Conservation (phyloP, 2,113 vertebrate species). For the Platysteira castanea region DNA sequence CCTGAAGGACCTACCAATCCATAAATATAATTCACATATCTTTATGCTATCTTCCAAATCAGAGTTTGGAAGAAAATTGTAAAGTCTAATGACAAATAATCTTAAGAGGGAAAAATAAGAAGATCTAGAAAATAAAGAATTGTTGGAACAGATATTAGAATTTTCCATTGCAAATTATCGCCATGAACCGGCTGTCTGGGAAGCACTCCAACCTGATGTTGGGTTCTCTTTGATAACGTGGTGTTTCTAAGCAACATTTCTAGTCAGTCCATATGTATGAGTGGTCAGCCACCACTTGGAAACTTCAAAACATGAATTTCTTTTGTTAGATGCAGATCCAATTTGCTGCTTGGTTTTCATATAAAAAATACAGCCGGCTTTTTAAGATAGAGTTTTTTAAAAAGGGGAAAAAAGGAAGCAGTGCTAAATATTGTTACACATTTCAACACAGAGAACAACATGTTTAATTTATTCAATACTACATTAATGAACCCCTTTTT, state of each 20-base stretch:
- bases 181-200: slow-evolving; percentile 65
- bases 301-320: slow-evolving; percentile 38
- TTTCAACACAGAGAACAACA: not conserved
- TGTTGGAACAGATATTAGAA: slow-evolving; percentile 63
- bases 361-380: slow-evolving; percentile 20
- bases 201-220: slow-evolving; percentile 66
- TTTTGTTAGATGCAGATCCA: slow-evolving; percentile 44
- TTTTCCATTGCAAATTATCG: slow-evolving; percentile 71
- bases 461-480: not conserved
- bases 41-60: not conserved
- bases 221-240: slow-evolving; percentile 63
- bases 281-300: slow-evolving; percentile 45
- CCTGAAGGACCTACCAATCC: not conserved
- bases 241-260: slow-evolving; percentile 65
- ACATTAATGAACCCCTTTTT: slow-evolving; percentile 6
- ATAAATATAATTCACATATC: not conserved
- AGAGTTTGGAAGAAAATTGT: not conserved
- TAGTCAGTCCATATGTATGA: not conserved
- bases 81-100: slow-evolving; percentile 10
- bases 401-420: not conserved
- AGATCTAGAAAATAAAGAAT: slow-evolving; percentile 62
- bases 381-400: not conserved
- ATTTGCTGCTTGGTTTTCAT: slow-evolving; percentile 24
- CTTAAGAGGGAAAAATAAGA: slow-evolving; percentile 39
- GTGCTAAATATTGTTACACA: not conserved